Evolutionary conservation across 2,797 vertebrate genomes (phyloP).

Genomic region (Acipenser ruthenus): DNA sequence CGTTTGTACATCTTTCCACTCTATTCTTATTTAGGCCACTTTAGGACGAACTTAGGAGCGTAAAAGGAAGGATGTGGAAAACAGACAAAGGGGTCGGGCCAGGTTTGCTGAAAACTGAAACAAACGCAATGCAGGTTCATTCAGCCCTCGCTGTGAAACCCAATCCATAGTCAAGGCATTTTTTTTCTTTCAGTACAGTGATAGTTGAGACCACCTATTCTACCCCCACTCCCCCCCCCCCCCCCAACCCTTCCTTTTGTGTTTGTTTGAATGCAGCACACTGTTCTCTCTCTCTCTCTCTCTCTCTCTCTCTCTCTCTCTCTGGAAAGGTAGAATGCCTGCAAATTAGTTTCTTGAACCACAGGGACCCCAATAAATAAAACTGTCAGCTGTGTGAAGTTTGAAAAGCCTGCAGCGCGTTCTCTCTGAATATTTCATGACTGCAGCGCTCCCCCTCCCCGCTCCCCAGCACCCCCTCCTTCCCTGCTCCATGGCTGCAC

Average conservation of each 20-base stretch:
- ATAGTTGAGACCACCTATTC: no score
- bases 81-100: no score
- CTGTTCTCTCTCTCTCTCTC: conserved; percentile 35
- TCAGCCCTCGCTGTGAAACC: no score
- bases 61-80: no score
- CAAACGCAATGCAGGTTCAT: no score
- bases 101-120: no score
- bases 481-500: conserved; percentile 20
- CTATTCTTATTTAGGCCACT: no score
- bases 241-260: conserved; percentile 44
- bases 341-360: conserved; percentile 71
- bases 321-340: conserved; percentile 59
- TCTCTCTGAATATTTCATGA: conserved; percentile 76
- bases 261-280: conserved; percentile 50
- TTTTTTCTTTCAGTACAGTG: no score
- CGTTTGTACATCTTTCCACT: no score
- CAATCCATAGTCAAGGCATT: no score
- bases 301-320: conserved; percentile 42
- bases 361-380: conserved; percentile 66
- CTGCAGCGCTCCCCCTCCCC: conserved; percentile 24
- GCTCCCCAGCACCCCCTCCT: conserved; percentile 39
- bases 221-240: conserved; percentile 27
- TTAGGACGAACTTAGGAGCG: no score
- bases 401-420: conserved; percentile 53
- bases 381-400: conserved; percentile 61